Conservation (phyloP, 2,797 vertebrate genomes). For the Cossypha heuglini region DNA sequence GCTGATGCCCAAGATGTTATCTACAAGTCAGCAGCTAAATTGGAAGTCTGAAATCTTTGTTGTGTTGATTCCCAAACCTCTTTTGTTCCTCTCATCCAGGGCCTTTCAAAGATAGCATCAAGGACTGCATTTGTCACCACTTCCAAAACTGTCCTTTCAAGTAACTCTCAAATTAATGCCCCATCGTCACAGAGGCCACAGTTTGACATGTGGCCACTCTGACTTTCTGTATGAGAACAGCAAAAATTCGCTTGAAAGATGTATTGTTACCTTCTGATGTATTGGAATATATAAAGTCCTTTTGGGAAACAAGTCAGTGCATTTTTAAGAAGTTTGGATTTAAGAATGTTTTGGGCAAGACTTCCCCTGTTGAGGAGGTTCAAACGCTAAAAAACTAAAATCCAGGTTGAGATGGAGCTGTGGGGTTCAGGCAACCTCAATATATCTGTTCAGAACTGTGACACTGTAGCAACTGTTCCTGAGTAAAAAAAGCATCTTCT, state of each 20-base stretch:
- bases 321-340: background rate
- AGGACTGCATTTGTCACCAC: background rate
- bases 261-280: background rate
- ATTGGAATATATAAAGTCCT: background rate
- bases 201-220: background rate
- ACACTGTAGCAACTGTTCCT: background rate
- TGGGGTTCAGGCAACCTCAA: background rate
- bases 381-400: background rate
- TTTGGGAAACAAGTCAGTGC: background rate
- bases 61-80: background rate
- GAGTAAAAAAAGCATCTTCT: background rate
- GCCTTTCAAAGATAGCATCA: background rate
- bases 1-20: slow-evolving; percentile 20
- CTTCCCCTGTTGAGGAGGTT: background rate
- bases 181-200: background rate
- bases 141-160: background rate
- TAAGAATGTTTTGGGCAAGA: background rate
- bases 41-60: background rate
- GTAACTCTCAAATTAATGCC: background rate
- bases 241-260: background rate
- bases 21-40: background rate
- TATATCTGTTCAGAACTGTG: background rate
- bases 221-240: background rate
- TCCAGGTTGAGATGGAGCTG: background rate
- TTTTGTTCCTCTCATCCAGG: background rate